These are phyloP conservation scores for Gnathochromis pfefferi DNA, from an alignment of 2,113 vertebrate genomes.

Conservation along the genomic window DNA sequence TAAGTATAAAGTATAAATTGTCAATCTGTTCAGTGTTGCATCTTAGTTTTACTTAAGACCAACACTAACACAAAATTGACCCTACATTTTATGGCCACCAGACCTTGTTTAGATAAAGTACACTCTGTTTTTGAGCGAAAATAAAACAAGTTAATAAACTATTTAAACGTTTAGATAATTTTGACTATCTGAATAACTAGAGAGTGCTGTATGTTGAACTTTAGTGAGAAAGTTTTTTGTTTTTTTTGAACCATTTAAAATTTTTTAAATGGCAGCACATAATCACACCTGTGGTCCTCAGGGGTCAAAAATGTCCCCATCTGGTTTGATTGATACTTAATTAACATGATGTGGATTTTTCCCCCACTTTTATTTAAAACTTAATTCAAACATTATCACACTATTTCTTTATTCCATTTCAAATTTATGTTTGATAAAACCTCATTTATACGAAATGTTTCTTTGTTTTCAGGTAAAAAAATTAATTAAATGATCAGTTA, in stretches of 20 bases:
- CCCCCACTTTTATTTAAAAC: neutral
- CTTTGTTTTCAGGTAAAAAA: neutral
- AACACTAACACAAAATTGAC: neutral
- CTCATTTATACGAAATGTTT: neutral
- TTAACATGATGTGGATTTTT: neutral
- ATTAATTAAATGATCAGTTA: fast-evolving
- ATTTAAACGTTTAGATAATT: neutral
- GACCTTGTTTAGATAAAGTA: neutral
- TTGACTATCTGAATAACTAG: neutral
- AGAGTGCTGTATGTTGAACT: no score
- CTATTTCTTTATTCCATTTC: neutral
- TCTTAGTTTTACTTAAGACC: neutral
- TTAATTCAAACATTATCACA: neutral
- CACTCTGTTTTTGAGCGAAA: fast-evolving
- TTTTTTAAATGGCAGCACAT: no score
- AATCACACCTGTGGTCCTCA: no score
- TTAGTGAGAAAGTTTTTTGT: no score
- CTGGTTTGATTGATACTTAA: neutral
- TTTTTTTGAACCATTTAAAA: no score
- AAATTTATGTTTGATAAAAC: neutral
- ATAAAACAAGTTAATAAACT: neutral
- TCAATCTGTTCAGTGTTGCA: neutral
- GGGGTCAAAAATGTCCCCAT: neutral
- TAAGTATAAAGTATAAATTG: neutral
- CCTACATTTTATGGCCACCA: neutral